Conservation (phyloP, 2,797 vertebrate species). For the Karalla daura region DNA sequence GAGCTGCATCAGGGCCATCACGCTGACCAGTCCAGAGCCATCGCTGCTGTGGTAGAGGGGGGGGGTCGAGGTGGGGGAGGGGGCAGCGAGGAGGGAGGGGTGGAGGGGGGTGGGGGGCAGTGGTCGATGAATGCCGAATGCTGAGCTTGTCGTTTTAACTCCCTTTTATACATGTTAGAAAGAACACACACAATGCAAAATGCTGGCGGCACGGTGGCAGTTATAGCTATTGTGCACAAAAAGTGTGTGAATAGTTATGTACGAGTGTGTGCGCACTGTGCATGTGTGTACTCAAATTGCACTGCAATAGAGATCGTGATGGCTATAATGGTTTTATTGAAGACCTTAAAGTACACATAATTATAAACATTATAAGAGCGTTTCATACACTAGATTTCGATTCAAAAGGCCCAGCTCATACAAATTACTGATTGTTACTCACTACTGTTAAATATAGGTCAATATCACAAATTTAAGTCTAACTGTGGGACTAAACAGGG, state of each 20-base stretch:
- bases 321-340: constrained; percentile 40
- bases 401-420: neutral
- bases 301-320: neutral
- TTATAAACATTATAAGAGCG: neutral
- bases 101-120: neutral
- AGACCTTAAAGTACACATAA: neutral
- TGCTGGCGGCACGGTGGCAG: constrained; percentile 70
- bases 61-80: neutral
- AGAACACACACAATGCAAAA: constrained; percentile 82
- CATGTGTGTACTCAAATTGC: constrained; percentile 28
- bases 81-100: neutral
- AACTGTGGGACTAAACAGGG: too few relatives aligned
- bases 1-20: constrained; percentile 45
- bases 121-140: constrained; percentile 76
- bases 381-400: neutral
- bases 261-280: constrained; percentile 18
- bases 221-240: constrained; percentile 70
- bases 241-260: constrained; percentile 31
- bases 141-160: constrained; percentile 77
- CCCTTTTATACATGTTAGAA: constrained; percentile 79
- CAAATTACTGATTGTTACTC: neutral
- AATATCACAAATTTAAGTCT: too few relatives aligned
- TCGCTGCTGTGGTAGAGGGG: constrained; percentile 27
- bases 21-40: constrained; percentile 66
- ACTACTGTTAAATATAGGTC: too few relatives aligned